Evolutionary conservation across 2,113 vertebrate species (phyloP), one percentile per base, ranked within the genome.

Genomic region (Lonchura striata): DNA sequence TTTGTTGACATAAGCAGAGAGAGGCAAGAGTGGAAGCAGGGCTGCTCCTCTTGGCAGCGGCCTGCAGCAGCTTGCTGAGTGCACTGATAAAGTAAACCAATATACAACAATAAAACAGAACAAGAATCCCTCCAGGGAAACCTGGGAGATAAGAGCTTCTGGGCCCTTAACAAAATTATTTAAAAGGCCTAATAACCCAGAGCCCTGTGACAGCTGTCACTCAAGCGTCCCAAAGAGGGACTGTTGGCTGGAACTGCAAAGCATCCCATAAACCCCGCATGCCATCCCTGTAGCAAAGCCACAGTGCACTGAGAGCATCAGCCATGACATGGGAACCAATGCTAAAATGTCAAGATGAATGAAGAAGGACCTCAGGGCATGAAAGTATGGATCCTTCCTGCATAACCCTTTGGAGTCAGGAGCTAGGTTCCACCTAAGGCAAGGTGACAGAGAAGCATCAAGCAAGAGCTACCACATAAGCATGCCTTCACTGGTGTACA

Each of bases 291-390:
- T 2, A 64, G 68, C 68, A 87, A 69, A 78, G 41, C 33, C 82
- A 72, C 33, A 47, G 37, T 8, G 30, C n/a, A 23, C 17, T 0
- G 0, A 76, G 9, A 53, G 15, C 54, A 28, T 35, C 41, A 74
- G 44, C 46, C 2, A 1, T 18, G 3, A 8, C 2, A 6, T 2
- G 35, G 59, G 33, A 76, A 72, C 15, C 28, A 53, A 24, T 0
- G 0, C 28, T 37, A n/a, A 56, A 52, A 64, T 20, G 72, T 3
- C 0, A 0, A 71, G 28, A 31, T 21, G 54, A 47, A 88, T 15
- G 44, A 49, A 88, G 61, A 22, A 44, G 46, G 30, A 23, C 37
- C 49, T 52, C 31, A 27, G 46, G 25, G 24, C 15, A 1, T 47
- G 15, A 44, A 74, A 49, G 41, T 33, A 66, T 0, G 0, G 35